A percentile compares a stretch with the other conserved stretches of the same genome.
These are phyloP conservation scores for Andrena fulva DNA, from an alignment of 2,888 invertebrate genomes.

Conservation along the genomic window DNA sequence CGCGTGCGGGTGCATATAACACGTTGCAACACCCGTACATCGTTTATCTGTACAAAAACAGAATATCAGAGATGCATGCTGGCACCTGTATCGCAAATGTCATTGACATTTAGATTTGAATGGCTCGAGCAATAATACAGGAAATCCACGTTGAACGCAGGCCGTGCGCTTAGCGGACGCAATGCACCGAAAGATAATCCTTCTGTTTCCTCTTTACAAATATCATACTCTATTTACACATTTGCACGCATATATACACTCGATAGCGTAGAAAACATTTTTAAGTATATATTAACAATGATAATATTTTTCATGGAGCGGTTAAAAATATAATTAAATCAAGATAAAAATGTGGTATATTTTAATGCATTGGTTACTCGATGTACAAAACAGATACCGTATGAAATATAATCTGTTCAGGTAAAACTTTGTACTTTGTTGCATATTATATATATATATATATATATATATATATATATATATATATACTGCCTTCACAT, in stretches of 20 bases:
- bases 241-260: not conserved
- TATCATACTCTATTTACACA: not conserved
- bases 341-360: slow-evolving; percentile 65
- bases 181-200: not conserved
- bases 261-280: slow-evolving; percentile 15
- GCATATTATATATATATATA: slow-evolving; percentile 54
- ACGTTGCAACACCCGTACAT: slow-evolving; percentile 64
- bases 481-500: slow-evolving; percentile 56
- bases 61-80: slow-evolving; percentile 71
- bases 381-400: slow-evolving; percentile 68
- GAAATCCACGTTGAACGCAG: slow-evolving; percentile 4
- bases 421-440: slow-evolving; percentile 69
- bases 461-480: no score
- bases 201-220: not conserved
- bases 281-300: slow-evolving; percentile 15
- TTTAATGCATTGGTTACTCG: slow-evolving; percentile 59
- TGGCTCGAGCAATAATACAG: slow-evolving; percentile 42
- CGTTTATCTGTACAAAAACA: slow-evolving; percentile 63
- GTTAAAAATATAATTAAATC: slow-evolving; percentile 59
- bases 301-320: slow-evolving; percentile 54
- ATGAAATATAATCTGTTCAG: slow-evolving; percentile 69
- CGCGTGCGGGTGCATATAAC: slow-evolving; percentile 41
- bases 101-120: slow-evolving; percentile 52
- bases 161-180: slow-evolving; percentile 14
- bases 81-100: slow-evolving; percentile 75